Evolutionary conservation across 2,888 invertebrate species (phyloP), one percentile per base, ranked within the genome.

Genomic region (Conchocele bisecta): DNA sequence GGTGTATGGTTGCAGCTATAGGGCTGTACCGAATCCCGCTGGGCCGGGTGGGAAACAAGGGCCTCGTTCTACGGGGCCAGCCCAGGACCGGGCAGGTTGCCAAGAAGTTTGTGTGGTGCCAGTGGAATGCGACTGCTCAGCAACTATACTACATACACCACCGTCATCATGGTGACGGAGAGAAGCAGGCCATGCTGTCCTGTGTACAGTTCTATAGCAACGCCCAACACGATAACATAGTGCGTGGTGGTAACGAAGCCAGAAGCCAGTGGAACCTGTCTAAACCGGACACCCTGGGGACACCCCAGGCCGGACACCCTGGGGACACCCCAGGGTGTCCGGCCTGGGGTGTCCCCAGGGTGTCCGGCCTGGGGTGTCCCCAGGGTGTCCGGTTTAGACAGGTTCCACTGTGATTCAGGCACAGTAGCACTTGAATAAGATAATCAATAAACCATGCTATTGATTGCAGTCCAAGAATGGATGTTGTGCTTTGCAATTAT

Each of bases 1-100:
- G n/a, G n/a, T n/a, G n/a, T n/a, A n/a, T n/a, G n/a, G n/a, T 84
- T 83, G 53, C 83, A 89, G 89, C 89, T 24, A 83, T 89, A 73
- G 89, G 88, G n/a, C 67, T 89, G 53, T 89, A 89, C 72, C 85
- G 79, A 46, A 84, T 89, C 31, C 84, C 83, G 11, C 69, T 89
- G 57, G 88, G 85, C 1, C 72, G 86, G 58, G 83, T 86, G 24
- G 87, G 86, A 35, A 84, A 86, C 5, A 82, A 83, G 31, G 87
- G 88, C 31, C 82, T 86, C 68, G 89, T 89, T 24, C 87, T 89
- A 87, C 77, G 83, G 53, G 86, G 83, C 17, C 88, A 89, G 74
- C 89, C 89, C 15, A 78, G 82, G 28, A 88, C 88, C 28, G 86
- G 86, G 58, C 87, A 88, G 71, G 67, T 88, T 0, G 79, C 82